Conservation (phyloP, 1,140 invertebrate genomes). For the Paracyclopina nana region DNA sequence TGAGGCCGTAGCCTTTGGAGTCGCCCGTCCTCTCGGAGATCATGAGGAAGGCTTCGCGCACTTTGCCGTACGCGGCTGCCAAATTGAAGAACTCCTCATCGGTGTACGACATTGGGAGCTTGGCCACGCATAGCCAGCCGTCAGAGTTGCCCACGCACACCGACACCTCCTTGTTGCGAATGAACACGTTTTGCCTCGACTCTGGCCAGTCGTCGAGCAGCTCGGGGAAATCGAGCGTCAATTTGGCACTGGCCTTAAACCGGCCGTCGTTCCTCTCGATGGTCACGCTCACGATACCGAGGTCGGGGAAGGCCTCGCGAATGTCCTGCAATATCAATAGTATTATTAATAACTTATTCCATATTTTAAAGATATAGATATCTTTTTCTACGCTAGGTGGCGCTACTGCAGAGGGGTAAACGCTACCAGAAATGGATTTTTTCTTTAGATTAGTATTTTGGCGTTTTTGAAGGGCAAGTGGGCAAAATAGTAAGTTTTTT, state of each 20-base stretch:
- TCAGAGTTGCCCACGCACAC: constrained; percentile 26
- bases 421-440: no score
- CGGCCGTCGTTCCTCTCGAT: constrained; percentile 15
- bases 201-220: constrained; percentile 14
- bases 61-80: constrained; percentile 29
- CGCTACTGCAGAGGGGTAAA: no score
- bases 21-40: constrained; percentile 34
- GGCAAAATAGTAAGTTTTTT: no score
- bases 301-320: constrained; percentile 9
- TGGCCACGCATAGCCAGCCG: constrained; percentile 34
- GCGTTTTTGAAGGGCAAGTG: no score
- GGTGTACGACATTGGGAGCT: constrained; percentile 29
- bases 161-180: constrained; percentile 15
- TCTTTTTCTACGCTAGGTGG: no score
- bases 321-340: constrained; percentile 12
- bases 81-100: constrained; percentile 32
- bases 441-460: no score
- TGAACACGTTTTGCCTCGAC: not conserved
- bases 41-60: constrained; percentile 34
- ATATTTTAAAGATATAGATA: no score
- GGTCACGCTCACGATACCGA: constrained; percentile 5
- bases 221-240: constrained; percentile 15
- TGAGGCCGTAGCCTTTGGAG: constrained; percentile 39
- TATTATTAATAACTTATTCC: constrained; percentile 10
- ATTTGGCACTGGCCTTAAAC: constrained; percentile 8